Percentiles rank a stretch among this genome's conserved stretches.
Evolutionary conservation across 1,140 invertebrate species (phyloP).

Genomic region (Drosophila pectinifera): DNA sequence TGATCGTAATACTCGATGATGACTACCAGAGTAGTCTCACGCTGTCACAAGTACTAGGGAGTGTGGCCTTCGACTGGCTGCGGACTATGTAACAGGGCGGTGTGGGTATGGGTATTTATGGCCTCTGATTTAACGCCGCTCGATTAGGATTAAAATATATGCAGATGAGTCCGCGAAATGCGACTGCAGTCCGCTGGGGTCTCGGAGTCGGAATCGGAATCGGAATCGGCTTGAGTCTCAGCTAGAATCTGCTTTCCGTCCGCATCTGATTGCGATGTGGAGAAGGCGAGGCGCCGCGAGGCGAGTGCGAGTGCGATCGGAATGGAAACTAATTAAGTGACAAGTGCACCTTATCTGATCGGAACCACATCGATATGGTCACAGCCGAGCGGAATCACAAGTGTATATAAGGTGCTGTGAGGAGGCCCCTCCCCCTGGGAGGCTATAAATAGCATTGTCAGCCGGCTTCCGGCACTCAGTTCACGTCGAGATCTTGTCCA

Average conservation of each 20-base stretch:
- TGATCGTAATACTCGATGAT: no score
- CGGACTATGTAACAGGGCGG: neutral
- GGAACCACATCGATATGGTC: constrained; percentile 64
- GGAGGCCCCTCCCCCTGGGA: neutral
- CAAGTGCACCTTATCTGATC: constrained; percentile 79
- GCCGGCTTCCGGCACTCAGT: constrained; percentile 64
- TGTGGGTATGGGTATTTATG: neutral
- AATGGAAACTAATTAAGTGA: constrained; percentile 69
- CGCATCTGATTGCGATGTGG: neutral
- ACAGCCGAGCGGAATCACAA: constrained; percentile 38
- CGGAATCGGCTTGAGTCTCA: neutral
- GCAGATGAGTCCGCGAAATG: constrained; percentile 37
- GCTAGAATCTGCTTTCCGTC: neutral
- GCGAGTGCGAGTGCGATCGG: constrained; percentile 19
- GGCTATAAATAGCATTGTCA: constrained; percentile 60
- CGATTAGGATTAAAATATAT: constrained; percentile 27
- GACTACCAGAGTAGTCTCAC: no score
- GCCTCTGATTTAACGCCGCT: neutral
- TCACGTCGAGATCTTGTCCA: constrained; percentile 29
- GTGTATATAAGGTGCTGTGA: constrained; percentile 19
- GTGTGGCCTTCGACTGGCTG: neutral
- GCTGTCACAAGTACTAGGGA: neutral
- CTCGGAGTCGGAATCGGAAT: neutral
- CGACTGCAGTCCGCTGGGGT: constrained; percentile 25
- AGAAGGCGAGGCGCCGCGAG: neutral